Base-by-base conservation (phyloP, 2,797 vertebrate species). In the Helostoma temminkii region DNA sequence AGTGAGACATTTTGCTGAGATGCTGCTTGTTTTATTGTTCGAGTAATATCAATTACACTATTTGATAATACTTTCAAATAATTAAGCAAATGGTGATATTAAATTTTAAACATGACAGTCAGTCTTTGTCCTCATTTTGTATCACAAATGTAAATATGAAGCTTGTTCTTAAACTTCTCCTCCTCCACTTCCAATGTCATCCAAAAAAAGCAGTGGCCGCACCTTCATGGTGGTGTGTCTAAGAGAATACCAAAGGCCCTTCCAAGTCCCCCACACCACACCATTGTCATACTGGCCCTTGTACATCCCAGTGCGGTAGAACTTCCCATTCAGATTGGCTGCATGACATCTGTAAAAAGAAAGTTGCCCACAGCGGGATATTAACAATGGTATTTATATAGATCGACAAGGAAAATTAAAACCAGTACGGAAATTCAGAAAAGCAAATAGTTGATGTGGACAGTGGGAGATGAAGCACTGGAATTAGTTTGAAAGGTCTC, bases 181-280 rank as follows among this genome's bases (percentile, higher is more conserved):
- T 0, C 90, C 92, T 75, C 96, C 96, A 6, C 96, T 97, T 34
- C 92, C 93, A 0, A 80, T 48, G n/a, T 26, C 64, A 22, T 95
- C 95, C 54, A 97, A 54, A 79, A 95, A 96, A 43, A 92, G 71
- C 0, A 92, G 86, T 71, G 92, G 89, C 36, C 96, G 93, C 86
- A 97, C 92, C 86, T 97, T 98, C 94, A 97, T 97, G 85, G 91
- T 79, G 1, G 95, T 94, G 74, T 94, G 95, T 87, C 94, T 94
- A 2, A 98, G 94, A 0, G 96, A 97, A 82, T 98, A 96, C 96
- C 96, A 97, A 30, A 91, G 81, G 21, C 96, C 96, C 1, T 57
- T 93, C 96, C 96, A 98, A 0, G 95, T 95, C 5, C 93, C 91
- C 96, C 96, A 97, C 74, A 96, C 90, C 14, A 98, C 76, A 3